Percentiles rank a stretch among this genome's conserved stretches.
Conservation (phyloP, 2,888 invertebrate genomes). For the Willowsia nigromaculata region DNA sequence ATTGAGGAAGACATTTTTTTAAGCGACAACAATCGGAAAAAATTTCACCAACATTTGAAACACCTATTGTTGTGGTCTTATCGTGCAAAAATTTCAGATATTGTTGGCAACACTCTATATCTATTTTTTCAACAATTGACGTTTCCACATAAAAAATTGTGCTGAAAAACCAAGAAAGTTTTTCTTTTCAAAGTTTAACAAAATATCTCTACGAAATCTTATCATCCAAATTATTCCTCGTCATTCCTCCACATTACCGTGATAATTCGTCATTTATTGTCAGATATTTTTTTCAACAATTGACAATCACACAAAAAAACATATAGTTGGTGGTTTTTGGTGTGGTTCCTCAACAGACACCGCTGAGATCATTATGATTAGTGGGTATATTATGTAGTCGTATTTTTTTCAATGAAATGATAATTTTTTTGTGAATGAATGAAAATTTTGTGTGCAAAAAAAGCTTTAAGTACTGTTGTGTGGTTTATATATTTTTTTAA, state of each 20-base stretch:
- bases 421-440: background rate
- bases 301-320: background rate
- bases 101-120: background rate
- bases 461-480: background rate
- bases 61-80: background rate
- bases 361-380: no score
- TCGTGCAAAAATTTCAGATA: background rate
- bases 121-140: background rate
- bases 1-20: background rate
- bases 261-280: background rate
- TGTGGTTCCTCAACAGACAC: no score
- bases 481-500: background rate
- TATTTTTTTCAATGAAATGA: no score
- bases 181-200: background rate
- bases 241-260: background rate
- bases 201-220: background rate
- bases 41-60: background rate
- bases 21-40: background rate
- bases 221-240: background rate
- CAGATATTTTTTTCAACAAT: background rate
- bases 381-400: no score
- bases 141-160: background rate
- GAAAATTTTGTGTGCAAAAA: background rate
- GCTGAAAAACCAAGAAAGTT: conserved; percentile 45
- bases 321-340: background rate